These are phyloP conservation scores for Istiophorus platypterus DNA, from an alignment of 2,113 vertebrate species.

Conservation along the genomic window DNA sequence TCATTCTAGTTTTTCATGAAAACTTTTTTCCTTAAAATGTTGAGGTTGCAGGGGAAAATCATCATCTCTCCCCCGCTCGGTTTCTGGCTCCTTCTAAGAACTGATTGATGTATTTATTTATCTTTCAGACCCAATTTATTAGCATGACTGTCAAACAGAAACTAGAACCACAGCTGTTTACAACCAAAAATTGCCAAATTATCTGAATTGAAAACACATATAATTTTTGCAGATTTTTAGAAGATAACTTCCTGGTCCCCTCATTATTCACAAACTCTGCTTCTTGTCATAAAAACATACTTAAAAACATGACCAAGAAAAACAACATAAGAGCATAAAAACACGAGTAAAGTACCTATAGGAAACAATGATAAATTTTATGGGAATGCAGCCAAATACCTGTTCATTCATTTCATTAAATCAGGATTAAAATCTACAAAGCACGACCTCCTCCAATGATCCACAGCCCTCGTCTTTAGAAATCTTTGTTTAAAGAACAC, in stretches of 20 bases:
- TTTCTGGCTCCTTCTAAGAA: background rate
- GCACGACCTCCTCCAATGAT: background rate
- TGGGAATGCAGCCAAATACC: background rate
- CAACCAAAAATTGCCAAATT: too few species aligned
- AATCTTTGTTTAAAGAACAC: background rate
- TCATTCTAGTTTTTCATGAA: conserved; percentile 22
- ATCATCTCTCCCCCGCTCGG: background rate
- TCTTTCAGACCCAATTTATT: background rate
- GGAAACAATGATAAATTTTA: background rate
- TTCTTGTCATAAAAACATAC: background rate
- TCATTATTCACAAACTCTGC: background rate
- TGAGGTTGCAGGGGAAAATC: too few species aligned
- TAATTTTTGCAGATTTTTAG: too few species aligned
- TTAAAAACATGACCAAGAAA: background rate
- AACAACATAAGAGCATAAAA: background rate
- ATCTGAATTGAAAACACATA: background rate
- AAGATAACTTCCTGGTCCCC: background rate
- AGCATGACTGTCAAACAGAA: background rate
- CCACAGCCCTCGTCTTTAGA: background rate
- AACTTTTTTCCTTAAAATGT: too few species aligned
- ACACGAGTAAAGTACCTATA: background rate
- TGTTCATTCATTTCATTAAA: background rate
- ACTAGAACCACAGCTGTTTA: too few species aligned
- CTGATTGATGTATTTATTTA: background rate
- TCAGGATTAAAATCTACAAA: background rate